Evolutionary conservation across 2,888 invertebrate species (phyloP).

Genomic region (Mesoligia furuncula): DNA sequence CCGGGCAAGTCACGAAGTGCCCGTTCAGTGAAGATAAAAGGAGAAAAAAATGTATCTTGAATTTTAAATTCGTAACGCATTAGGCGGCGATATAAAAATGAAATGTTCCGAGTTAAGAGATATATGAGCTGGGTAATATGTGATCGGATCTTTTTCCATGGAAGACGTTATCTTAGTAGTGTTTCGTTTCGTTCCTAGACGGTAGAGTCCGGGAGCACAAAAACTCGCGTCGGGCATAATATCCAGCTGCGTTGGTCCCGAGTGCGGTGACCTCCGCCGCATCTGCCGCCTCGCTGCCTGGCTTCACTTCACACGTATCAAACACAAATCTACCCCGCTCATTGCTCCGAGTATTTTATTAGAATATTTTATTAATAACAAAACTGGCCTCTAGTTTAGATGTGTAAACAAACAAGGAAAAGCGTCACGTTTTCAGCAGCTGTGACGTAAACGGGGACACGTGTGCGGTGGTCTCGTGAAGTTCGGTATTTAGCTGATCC

Average conservation of each 20-base stretch:
- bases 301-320: slow-evolving; percentile 79
- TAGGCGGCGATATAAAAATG: slow-evolving; percentile 62
- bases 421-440: slow-evolving; percentile 63
- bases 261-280: slow-evolving; percentile 85
- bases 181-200: slow-evolving; percentile 70
- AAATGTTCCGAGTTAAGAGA: slow-evolving; percentile 42
- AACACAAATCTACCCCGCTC: slow-evolving; percentile 75
- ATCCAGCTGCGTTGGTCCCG: slow-evolving; percentile 82
- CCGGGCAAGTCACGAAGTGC: slow-evolving; percentile 85
- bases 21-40: slow-evolving; percentile 72
- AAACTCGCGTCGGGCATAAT: slow-evolving; percentile 79
- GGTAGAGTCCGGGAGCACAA: slow-evolving; percentile 73
- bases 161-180: slow-evolving; percentile 67
- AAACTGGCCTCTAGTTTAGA: slow-evolving; percentile 18
- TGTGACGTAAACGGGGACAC: slow-evolving; percentile 59
- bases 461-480: slow-evolving; percentile 34
- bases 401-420: slow-evolving; percentile 63
- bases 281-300: slow-evolving; percentile 81
- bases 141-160: slow-evolving; percentile 56
- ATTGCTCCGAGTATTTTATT: slow-evolving; percentile 55
- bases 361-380: slow-evolving; percentile 36
- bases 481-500: neutral
- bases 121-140: slow-evolving; percentile 37
- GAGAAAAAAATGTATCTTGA: slow-evolving; percentile 63
- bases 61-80: slow-evolving; percentile 72